phyloP scores from a whole-genome alignment of 2,888 invertebrate species.

The Clanis bilineata region DNA sequence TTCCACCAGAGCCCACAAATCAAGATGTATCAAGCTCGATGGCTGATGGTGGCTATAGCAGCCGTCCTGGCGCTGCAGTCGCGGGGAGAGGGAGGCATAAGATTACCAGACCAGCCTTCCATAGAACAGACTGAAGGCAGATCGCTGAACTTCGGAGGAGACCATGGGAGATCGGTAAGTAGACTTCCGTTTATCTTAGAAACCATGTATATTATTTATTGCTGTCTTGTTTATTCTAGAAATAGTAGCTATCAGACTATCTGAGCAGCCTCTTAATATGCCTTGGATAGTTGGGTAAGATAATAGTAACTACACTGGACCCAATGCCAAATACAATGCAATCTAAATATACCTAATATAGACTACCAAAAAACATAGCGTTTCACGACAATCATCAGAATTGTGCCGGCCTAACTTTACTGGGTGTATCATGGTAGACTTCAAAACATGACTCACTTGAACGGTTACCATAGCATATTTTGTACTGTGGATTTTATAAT shows the following conservation, averaged over 20 bases:
- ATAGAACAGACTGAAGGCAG: slow-evolving; percentile 63
- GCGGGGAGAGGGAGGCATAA: slow-evolving; percentile 81
- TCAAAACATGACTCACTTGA: no score
- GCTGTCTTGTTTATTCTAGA: not conserved
- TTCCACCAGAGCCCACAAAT: slow-evolving; percentile 42
- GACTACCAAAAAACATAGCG: no score
- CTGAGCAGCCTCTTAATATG: no score
- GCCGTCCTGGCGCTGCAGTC: slow-evolving; percentile 82
- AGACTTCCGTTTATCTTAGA: not conserved
- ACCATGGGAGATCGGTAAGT: slow-evolving; percentile 67
- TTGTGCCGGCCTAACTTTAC: no score
- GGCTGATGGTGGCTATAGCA: slow-evolving; percentile 78
- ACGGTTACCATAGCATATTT: no score
- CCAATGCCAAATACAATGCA: no score
- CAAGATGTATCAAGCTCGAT: slow-evolving; percentile 69
- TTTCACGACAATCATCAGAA: no score
- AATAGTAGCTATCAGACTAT: not conserved
- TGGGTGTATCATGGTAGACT: no score
- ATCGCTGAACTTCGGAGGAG: slow-evolving; percentile 57
- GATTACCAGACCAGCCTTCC: slow-evolving; percentile 78
- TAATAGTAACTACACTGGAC: no score
- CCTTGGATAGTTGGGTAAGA: no score
- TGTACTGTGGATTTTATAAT: no score
- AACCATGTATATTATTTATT: not conserved
- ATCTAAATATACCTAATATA: no score